phyloP scores from a whole-genome alignment of 2,797 vertebrate species.

The Hephaestus fuliginosus region DNA sequence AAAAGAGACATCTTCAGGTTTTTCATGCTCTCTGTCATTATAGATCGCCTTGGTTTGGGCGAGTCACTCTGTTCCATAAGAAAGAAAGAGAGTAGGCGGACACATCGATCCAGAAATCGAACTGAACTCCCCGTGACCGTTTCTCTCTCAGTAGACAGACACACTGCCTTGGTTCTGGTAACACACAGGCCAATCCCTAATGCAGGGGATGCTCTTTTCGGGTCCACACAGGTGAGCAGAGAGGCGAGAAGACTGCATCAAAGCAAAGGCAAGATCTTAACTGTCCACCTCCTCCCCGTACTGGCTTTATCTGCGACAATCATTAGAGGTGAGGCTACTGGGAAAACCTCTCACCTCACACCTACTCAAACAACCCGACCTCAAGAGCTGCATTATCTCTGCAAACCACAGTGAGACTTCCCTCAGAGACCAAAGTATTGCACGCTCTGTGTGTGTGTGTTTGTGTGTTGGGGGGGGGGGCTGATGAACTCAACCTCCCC shows the following conservation, averaged over 20 bases:
- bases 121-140: conserved; percentile 50
- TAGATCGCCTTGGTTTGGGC: conserved; percentile 51
- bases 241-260: conserved; percentile 44
- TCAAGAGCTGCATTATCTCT: conserved; percentile 37
- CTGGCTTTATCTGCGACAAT: conserved; percentile 26
- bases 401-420: conserved; percentile 2
- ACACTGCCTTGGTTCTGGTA: conserved; percentile 27
- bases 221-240: conserved; percentile 42
- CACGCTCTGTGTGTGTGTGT: neutral
- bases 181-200: conserved; percentile 36
- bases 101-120: conserved; percentile 72
- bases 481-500: conserved; percentile 23
- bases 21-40: conserved; percentile 25
- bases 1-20: neutral
- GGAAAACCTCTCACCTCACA: conserved; percentile 40
- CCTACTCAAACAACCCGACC: conserved; percentile 45
- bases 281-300: neutral
- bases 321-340: conserved; percentile 30
- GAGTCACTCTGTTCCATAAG: conserved; percentile 45
- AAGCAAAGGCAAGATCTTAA: conserved; percentile 19
- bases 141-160: conserved; percentile 39
- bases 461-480: neutral
- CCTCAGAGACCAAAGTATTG: conserved; percentile 7
- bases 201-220: conserved; percentile 40
- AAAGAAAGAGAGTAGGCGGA: conserved; percentile 52